Conservation (phyloP, 2,888 invertebrate genomes). For the Coecobrya sp. region DNA sequence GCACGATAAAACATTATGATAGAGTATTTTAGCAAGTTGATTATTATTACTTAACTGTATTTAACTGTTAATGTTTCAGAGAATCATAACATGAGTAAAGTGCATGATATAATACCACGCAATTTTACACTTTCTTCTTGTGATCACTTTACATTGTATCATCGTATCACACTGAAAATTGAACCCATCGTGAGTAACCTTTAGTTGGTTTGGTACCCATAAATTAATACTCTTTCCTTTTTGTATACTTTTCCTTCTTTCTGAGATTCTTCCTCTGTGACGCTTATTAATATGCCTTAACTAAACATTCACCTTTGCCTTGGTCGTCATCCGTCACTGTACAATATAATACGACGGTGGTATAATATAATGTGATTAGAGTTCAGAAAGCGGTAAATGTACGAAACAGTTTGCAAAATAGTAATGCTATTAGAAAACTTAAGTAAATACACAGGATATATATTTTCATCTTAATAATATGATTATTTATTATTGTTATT, state of each 20-base stretch:
- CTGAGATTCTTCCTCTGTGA: conserved; percentile 57
- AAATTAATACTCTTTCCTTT: not conserved
- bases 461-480: conserved; percentile 25
- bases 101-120: not conserved
- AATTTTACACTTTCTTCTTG: conserved; percentile 59
- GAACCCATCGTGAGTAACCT: conserved; percentile 63
- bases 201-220: conserved; percentile 34
- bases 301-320: conserved; percentile 57
- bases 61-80: not conserved
- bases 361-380: conserved; percentile 61
- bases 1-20: conserved; percentile 19
- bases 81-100: not conserved
- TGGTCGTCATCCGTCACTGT: conserved; percentile 15
- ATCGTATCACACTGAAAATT: conserved; percentile 11
- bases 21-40: conserved; percentile 37
- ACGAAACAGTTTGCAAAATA: conserved; percentile 46
- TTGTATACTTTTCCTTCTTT: conserved; percentile 6
- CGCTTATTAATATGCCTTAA: conserved; percentile 59
- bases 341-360: not conserved
- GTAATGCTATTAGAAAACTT: conserved; percentile 67
- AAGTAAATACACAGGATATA: conserved; percentile 45
- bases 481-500: conserved; percentile 65
- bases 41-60: conserved; percentile 42
- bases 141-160: conserved; percentile 16
- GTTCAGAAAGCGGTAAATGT: conserved; percentile 65